Base-by-base conservation (phyloP, 2,113 vertebrate species). In the Gymnogyps californianus region DNA sequence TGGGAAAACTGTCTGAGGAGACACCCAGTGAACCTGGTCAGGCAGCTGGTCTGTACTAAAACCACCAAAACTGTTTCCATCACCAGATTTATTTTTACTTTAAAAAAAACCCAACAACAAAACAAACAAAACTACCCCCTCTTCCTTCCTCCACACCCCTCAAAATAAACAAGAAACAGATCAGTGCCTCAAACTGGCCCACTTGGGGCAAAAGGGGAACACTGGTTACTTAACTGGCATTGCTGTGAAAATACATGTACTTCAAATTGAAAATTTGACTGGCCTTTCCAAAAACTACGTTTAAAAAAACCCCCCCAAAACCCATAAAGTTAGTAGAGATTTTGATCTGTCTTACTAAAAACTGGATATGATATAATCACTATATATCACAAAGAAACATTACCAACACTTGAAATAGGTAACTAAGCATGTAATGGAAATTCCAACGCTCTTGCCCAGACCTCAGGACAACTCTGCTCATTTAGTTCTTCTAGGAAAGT, bases 361-460 rank as follows among this genome's bases (percentile, higher is more conserved):
- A 31, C 11, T 79, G 32, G 28, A 17, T 46, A n/a, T 2, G 28
- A 67, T 42, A 91, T 32, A 65, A 61, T 61, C 15, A 38, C 17
- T 24, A 31, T 10, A 10, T 51, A 81, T 75, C 77, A 78, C 29
- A 75, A 84, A 66, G 32, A 70, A 66, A 51, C 10, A 44, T 24
- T 75, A 67, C 7, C 28, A 93, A 83, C 13, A 61, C 40, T 72
- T 66, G 25, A 84, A 91, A 81, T 54, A 38, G 19, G 38, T 51
- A 82, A 64, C 26, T 69, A 88, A 81, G 47, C 20, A 75, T 49
- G 31, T 40, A 92, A 89, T 55, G 67, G 47, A 95, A 96, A 91
- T 89, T 71, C 74, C 69, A 89, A 1, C 1, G 2, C 77, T 67
- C 32, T 36, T 77, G 76, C 65, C 55, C 81, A 90, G 61, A 92